Evolutionary conservation across 1,140 invertebrate species (phyloP).

Genomic region (Lanistes nyassanus): DNA sequence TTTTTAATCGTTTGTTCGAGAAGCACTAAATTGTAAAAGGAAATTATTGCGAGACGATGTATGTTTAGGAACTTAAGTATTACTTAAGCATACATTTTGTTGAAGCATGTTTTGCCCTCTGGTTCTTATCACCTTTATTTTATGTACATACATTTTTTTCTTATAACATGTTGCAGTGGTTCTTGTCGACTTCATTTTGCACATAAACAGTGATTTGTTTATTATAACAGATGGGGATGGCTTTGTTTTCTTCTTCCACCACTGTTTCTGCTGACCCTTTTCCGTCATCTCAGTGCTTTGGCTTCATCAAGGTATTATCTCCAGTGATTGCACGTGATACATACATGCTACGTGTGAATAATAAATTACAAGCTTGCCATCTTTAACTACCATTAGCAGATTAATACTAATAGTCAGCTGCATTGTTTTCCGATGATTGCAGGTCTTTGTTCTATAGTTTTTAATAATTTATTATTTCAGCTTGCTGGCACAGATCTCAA

Average conservation of each 20-base stretch:
- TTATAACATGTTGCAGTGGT: background rate
- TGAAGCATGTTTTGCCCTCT: background rate
- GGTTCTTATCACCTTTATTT: background rate
- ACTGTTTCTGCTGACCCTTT: conserved; percentile 62
- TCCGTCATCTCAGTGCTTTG: conserved; percentile 66
- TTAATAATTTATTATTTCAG: conserved; percentile 43
- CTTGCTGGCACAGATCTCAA: conserved; percentile 65
- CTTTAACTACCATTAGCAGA: no score
- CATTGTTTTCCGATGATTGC: no score
- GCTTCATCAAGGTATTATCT: conserved; percentile 68
- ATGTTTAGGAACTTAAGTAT: no score
- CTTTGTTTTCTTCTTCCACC: conserved; percentile 65
- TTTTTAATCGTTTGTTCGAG: background rate
- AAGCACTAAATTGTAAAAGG: background rate
- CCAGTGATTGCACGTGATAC: no score
- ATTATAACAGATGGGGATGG: conserved; percentile 58
- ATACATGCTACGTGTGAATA: no score
- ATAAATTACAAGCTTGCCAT: no score
- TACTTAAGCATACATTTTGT: no score
- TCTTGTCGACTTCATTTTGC: background rate
- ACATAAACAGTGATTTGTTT: no score
- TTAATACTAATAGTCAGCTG: no score
- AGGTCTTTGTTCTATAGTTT: no score
- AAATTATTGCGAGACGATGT: background rate
- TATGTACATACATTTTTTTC: background rate